A percentile compares a stretch with the other conserved stretches of the same genome.
Conservation (phyloP, 2,888 invertebrate species). For the Enchytraeus crypticus region DNA sequence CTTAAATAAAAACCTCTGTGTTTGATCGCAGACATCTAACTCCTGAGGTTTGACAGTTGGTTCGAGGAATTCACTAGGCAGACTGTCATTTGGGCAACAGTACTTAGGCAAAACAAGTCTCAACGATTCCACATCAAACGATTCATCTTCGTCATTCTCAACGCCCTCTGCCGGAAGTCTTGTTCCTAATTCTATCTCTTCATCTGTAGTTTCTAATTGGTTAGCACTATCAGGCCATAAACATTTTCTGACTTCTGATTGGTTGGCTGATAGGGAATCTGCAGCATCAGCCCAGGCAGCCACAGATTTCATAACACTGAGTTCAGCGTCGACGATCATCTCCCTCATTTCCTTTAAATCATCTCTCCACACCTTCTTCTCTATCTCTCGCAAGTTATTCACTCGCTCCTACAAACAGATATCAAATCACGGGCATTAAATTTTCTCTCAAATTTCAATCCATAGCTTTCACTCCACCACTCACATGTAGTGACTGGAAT, state of each 20-base stretch:
- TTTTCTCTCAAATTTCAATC: not conserved
- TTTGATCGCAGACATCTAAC: no score
- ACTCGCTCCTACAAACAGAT: constrained; percentile 20
- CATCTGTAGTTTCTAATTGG: not conserved
- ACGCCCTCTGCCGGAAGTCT: not conserved
- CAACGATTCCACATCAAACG: constrained; percentile 13
- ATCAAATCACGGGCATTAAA: not conserved
- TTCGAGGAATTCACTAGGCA: not conserved
- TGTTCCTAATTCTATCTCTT: not conserved
- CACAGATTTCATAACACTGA: constrained; percentile 23
- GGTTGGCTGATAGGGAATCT: not conserved
- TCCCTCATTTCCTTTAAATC: constrained; percentile 19
- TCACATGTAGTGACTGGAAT: not conserved
- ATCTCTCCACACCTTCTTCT: constrained; percentile 17
- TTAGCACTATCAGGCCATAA: not conserved
- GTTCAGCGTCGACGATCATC: constrained; percentile 22
- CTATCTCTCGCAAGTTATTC: constrained; percentile 31
- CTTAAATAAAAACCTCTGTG: no score
- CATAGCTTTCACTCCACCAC: not conserved
- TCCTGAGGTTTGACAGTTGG: no score
- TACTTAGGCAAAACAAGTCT: constrained; percentile 1
- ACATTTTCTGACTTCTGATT: no score
- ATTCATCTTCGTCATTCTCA: not conserved
- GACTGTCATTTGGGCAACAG: not conserved
- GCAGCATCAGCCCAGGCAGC: constrained; percentile 1